Base-by-base conservation (phyloP, 2,113 vertebrate genomes). In the Nematolebias whitei region DNA sequence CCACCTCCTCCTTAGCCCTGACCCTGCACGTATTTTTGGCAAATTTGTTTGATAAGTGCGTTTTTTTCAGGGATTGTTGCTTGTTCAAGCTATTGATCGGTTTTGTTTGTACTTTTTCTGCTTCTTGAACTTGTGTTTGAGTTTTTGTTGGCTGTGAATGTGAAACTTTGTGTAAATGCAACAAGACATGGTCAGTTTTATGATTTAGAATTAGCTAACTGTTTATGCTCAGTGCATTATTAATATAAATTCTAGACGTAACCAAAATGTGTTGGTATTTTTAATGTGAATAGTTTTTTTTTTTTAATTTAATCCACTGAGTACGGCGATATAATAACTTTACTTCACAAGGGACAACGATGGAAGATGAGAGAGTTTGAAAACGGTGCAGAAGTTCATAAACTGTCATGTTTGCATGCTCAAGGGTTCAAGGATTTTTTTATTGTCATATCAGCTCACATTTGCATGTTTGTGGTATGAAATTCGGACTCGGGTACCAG, bases 331-430 rank as follows among this genome's bases (percentile, higher is more conserved):
- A n/a, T n/a, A n/a, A n/a, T n/a, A n/a, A n/a, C n/a, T n/a, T n/a
- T n/a, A 47, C 58, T 64, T 57, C 50, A 70, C 68, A 73, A 13
- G 29, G 35, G 54, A 63, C 67, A 57, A 50, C 79, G 84, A 79
- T 57, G 78, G 72, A 84, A 79, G 48, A 59, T 18, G 38, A 74
- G 69, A 22, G 68, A n/a, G n/a, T n/a, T n/a, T n/a, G n/a, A n/a
- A n/a, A n/a, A n/a, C n/a, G n/a, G n/a, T n/a, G n/a, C n/a, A n/a
- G n/a, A n/a, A n/a, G n/a, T n/a, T n/a, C n/a, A n/a, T n/a, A n/a
- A n/a, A n/a, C n/a, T n/a, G n/a, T n/a, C n/a, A n/a, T n/a, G n/a
- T n/a, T n/a, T n/a, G n/a, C n/a, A n/a, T n/a, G n/a, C n/a, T n/a
- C n/a, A n/a, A n/a, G n/a, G n/a, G n/a, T n/a, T n/a, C n/a, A n/a